Conservation (phyloP, 2,113 vertebrate species). For the Sprattus sprattus region DNA sequence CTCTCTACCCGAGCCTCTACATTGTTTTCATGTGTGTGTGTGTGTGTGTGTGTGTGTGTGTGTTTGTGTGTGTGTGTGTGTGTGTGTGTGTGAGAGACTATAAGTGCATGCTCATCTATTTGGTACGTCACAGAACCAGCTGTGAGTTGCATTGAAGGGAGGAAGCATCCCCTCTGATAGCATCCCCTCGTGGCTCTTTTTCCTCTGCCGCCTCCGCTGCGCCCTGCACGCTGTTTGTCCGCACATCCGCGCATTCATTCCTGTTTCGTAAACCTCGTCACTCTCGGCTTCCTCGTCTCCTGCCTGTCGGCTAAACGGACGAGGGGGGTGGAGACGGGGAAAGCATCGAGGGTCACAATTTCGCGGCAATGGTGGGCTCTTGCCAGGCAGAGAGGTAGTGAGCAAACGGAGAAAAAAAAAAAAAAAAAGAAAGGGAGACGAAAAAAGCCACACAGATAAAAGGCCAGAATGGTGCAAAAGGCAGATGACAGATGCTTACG, state of each 20-base stretch:
- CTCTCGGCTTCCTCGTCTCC: background rate
- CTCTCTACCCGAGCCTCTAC: background rate
- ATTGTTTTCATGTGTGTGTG: slow-evolving; percentile 33
- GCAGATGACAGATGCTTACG: slow-evolving; percentile 63
- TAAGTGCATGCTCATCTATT: slow-evolving; percentile 24
- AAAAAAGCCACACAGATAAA: slow-evolving; percentile 54
- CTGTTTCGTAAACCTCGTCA: background rate
- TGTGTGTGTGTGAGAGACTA: slow-evolving; percentile 11
- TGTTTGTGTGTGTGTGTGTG: slow-evolving; percentile 28
- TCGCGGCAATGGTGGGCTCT: background rate
- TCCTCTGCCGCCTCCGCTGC: background rate
- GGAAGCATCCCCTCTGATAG: background rate
- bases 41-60: slow-evolving; percentile 41
- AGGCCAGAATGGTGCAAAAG: slow-evolving; percentile 74
- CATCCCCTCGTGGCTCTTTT: background rate
- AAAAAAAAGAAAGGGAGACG: slow-evolving; percentile 7
- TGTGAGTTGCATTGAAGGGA: background rate
- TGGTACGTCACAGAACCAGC: background rate
- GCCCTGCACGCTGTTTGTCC: too few species aligned
- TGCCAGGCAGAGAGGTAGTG: slow-evolving; percentile 8
- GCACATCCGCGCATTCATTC: background rate
- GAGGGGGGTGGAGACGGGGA: background rate
- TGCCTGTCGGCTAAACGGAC: background rate
- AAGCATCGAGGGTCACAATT: background rate
- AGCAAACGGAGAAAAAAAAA: slow-evolving; percentile 28